Base-by-base conservation (phyloP, 1,140 invertebrate species). In the Megalopta genalis region DNA sequence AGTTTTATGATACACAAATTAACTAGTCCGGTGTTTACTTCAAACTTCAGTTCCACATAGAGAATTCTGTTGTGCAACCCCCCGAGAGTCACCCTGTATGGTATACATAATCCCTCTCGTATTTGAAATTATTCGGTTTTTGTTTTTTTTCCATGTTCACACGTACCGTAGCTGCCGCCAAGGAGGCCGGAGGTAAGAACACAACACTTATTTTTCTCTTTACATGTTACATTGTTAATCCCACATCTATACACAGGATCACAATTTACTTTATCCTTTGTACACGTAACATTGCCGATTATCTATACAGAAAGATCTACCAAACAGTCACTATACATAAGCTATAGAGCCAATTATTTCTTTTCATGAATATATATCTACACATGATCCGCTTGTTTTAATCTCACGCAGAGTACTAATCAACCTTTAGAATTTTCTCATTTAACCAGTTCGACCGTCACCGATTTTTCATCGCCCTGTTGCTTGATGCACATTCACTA, bases 101-200 rank as follows among this genome's bases (percentile, higher is more conserved):
- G 27, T 21, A 63, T 37, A 63, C 60, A 32, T 25, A 62, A 14
- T 87, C 49, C 87, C 84, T 85, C 68, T 84, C 75, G 73, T 83
- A 89, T 88, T 88, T 89, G 85, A 88, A 91, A 92, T 91, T 92
- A 90, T 90, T 90, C 90, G 88, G 90, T 90, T 90, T 91, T 92
- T 91, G 74, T 92, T 91, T 93, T 90, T 89, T 93, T 93, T 93
- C 90, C 92, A 93, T 93, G 94, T 94, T 94, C 93, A 93, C 90
- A 91, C 93, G 93, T 93, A 94, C 93, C 88, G 90, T 91, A 96
- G 96, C 94, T 95, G 93, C 96, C 96, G 89, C 95, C 96, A 90
- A 95, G 96, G 93, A 96, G 95, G 94, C 96, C 96, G 88, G 96
- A 97, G 96, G 96, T 97, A 95, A 93, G 95, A 73, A 86, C 86